Percentiles rank a stretch among this genome's conserved stretches.
These are phyloP conservation scores for Glareola pratincola DNA, from an alignment of 2,113 vertebrate species.

Conservation along the genomic window DNA sequence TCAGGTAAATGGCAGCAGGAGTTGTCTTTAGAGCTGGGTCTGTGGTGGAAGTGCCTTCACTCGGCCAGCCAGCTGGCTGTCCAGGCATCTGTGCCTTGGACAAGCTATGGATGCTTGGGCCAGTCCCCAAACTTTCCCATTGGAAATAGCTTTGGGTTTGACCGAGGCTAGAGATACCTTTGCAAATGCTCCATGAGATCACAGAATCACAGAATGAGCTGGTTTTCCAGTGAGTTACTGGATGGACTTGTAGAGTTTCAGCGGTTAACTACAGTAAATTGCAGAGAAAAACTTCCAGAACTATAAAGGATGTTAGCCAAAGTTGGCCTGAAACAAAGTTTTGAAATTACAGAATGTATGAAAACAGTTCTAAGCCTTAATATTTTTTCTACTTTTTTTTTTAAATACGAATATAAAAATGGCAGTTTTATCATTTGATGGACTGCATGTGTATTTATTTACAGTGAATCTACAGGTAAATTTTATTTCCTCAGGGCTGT, in stretches of 20 bases:
- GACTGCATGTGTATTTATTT: neutral
- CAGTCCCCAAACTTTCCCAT: neutral
- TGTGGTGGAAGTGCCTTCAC: neutral
- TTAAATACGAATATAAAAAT: neutral
- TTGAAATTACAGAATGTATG: neutral
- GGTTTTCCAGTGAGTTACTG: neutral
- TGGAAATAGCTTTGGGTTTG: neutral
- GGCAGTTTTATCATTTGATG: neutral
- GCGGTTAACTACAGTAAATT: neutral
- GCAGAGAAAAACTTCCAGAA: neutral
- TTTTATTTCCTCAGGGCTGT: neutral
- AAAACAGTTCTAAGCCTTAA: neutral
- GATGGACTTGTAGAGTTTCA: neutral
- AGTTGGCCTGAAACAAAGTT: neutral
- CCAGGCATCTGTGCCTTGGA: neutral
- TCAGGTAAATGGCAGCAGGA: neutral
- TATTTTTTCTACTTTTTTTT: neutral
- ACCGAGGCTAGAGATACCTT: neutral
- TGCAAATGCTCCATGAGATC: neutral
- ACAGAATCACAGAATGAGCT: too few relatives aligned
- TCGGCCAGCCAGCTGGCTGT: too few relatives aligned
- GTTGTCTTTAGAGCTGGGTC: neutral
- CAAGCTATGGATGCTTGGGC: neutral
- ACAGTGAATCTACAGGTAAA: neutral
- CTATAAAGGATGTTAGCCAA: neutral